Conservation (phyloP, 2,888 invertebrate genomes). For the Pachydiplax longipennis region DNA sequence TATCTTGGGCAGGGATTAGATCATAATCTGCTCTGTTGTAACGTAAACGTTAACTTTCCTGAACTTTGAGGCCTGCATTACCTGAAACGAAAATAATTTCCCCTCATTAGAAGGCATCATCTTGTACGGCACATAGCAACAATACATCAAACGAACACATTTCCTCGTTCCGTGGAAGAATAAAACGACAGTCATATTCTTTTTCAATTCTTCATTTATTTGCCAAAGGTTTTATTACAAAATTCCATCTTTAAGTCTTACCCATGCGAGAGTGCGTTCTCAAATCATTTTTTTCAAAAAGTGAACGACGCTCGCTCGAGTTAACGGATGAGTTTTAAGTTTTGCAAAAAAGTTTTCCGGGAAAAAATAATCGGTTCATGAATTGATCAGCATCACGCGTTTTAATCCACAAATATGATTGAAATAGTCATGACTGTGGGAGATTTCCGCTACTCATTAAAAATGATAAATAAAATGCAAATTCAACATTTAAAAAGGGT, state of each 20-base stretch:
- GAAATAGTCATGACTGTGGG: not conserved
- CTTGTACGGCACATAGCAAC: not conserved
- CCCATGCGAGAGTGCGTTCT: not conserved
- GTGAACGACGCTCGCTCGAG: not conserved
- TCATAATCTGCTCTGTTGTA: not conserved
- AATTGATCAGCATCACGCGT: not conserved
- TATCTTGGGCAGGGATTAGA: not conserved
- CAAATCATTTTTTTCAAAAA: not conserved
- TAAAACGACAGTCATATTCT: not conserved
- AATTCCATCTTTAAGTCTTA: not conserved
- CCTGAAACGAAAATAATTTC: conserved; percentile 6
- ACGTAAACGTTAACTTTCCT: not conserved
- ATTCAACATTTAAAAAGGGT: not conserved
- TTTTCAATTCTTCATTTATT: not conserved
- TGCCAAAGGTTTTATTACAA: conserved; percentile 15
- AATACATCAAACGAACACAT: not conserved
- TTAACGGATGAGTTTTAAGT: not conserved
- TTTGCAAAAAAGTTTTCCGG: not conserved
- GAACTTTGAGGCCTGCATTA: not conserved
- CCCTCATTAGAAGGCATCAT: not conserved
- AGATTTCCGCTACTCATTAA: not conserved
- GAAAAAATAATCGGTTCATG: not conserved
- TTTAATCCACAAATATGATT: not conserved
- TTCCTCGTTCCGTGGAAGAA: not conserved
- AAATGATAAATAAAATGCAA: not conserved